Evolutionary conservation across 2,888 invertebrate species (phyloP).

Genomic region (Cheilosia impressa): DNA sequence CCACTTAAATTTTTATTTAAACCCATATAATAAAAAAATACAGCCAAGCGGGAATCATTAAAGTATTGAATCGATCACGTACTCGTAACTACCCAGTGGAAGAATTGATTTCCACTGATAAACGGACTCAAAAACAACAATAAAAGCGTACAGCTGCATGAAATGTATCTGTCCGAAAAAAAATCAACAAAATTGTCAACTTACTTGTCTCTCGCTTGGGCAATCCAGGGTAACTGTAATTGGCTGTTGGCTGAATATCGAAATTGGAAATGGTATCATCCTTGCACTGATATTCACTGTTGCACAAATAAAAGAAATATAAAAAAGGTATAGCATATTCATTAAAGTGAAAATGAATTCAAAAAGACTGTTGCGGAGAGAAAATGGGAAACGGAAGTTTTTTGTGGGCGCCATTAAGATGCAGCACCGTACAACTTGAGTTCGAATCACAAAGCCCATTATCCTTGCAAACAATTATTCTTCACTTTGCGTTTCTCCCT

Average conservation of each 20-base stretch:
- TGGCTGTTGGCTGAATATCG: slow-evolving; percentile 86
- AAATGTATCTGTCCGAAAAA: neutral
- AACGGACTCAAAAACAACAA: slow-evolving; percentile 8
- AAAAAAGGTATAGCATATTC: slow-evolving; percentile 28
- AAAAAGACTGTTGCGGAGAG: neutral
- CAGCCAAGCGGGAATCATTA: slow-evolving; percentile 2
- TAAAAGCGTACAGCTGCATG: neutral
- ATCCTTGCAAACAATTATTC: slow-evolving; percentile 6
- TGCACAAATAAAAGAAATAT: slow-evolving; percentile 28
- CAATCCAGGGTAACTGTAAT: slow-evolving; percentile 86
- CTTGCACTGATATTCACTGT: slow-evolving; percentile 85
- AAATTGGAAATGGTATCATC: slow-evolving; percentile 86
- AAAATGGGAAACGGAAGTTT: slow-evolving; percentile 25
- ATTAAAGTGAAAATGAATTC: slow-evolving; percentile 26
- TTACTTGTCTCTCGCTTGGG: slow-evolving; percentile 83
- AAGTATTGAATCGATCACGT: slow-evolving; percentile 12
- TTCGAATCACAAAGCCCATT: slow-evolving; percentile 6
- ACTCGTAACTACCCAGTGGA: slow-evolving; percentile 1
- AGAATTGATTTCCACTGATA: slow-evolving; percentile 26
- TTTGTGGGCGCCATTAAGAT: slow-evolving; percentile 49
- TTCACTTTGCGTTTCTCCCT: neutral
- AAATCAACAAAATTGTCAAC: slow-evolving; percentile 60
- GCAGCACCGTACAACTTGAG: neutral
- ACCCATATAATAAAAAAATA: neutral
- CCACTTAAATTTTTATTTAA: neutral